These are phyloP conservation scores for Dryas iulia DNA, from an alignment of 1,140 invertebrate genomes.

Conservation along the genomic window DNA sequence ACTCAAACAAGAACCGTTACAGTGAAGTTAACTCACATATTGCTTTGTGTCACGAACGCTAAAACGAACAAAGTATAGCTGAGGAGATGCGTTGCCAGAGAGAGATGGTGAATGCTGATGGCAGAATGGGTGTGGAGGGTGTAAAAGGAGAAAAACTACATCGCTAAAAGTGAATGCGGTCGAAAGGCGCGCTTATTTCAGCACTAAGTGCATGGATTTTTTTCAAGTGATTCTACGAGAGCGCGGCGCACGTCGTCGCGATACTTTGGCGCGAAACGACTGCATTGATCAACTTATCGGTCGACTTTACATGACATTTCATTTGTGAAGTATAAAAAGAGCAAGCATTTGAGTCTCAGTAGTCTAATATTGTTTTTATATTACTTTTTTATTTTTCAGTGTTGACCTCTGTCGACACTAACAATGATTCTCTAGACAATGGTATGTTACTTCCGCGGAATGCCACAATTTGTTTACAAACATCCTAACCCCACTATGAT, in stretches of 20 bases:
- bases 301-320: not conserved
- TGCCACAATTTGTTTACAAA: too few relatives aligned
- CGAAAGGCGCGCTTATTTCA: constrained; percentile 78
- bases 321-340: not conserved
- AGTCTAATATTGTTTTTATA: too few relatives aligned
- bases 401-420: too few relatives aligned
- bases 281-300: constrained; percentile 4
- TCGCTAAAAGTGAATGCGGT: constrained; percentile 80
- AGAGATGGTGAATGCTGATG: constrained; percentile 58
- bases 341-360: too few relatives aligned
- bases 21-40: constrained; percentile 79
- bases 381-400: too few relatives aligned
- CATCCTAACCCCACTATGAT: too few relatives aligned
- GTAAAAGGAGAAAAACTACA: constrained; percentile 79
- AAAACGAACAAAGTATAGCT: constrained; percentile 64
- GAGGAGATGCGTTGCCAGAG: constrained; percentile 51
- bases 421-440: too few relatives aligned
- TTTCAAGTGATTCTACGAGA: constrained; percentile 72
- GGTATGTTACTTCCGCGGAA: too few relatives aligned
- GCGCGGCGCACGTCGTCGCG: constrained; percentile 39
- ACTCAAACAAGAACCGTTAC: constrained; percentile 79
- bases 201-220: constrained; percentile 79
- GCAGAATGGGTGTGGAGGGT: constrained; percentile 72
- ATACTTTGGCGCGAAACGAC: constrained; percentile 22
- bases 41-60: constrained; percentile 79